phyloP scores from a whole-genome alignment of 2,888 invertebrate species.

The Mythimna impura region DNA sequence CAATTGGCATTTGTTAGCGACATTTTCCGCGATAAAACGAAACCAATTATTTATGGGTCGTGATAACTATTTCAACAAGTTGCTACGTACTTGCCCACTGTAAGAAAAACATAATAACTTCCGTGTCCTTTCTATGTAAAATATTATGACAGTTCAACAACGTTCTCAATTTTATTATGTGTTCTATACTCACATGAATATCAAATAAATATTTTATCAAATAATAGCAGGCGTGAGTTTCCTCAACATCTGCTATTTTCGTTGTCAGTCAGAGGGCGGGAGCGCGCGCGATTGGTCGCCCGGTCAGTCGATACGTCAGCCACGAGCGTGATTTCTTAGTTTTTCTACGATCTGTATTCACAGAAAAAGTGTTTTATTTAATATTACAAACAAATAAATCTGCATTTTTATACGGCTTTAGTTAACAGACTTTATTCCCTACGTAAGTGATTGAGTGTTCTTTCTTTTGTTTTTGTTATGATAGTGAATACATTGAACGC shows the following conservation, averaged over 20 bases:
- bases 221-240: slow-evolving; percentile 67
- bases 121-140: not conserved
- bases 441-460: slow-evolving; percentile 49
- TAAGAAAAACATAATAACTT: slow-evolving; percentile 1
- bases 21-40: slow-evolving; percentile 30
- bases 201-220: slow-evolving; percentile 69
- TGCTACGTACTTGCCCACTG: not conserved
- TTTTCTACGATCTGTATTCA: slow-evolving; percentile 42
- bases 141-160: slow-evolving; percentile 16
- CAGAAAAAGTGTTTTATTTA: slow-evolving; percentile 45
- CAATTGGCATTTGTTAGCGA: slow-evolving; percentile 5
- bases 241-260: slow-evolving; percentile 80
- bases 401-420: slow-evolving; percentile 12
- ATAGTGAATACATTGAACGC: slow-evolving; percentile 21
- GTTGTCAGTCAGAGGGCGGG: slow-evolving; percentile 79
- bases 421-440: slow-evolving; percentile 23
- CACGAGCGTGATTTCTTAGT: slow-evolving; percentile 39
- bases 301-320: slow-evolving; percentile 46
- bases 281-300: slow-evolving; percentile 75
- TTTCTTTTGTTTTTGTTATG: slow-evolving; percentile 39
- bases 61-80: slow-evolving; percentile 22
- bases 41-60: slow-evolving; percentile 35
- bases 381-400: slow-evolving; percentile 21
- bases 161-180: slow-evolving; percentile 7
- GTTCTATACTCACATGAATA: slow-evolving; percentile 46